Percentiles rank a stretch among this genome's conserved stretches.
phyloP scores from a whole-genome alignment of 2,888 invertebrate genomes.

The Troides helena region DNA sequence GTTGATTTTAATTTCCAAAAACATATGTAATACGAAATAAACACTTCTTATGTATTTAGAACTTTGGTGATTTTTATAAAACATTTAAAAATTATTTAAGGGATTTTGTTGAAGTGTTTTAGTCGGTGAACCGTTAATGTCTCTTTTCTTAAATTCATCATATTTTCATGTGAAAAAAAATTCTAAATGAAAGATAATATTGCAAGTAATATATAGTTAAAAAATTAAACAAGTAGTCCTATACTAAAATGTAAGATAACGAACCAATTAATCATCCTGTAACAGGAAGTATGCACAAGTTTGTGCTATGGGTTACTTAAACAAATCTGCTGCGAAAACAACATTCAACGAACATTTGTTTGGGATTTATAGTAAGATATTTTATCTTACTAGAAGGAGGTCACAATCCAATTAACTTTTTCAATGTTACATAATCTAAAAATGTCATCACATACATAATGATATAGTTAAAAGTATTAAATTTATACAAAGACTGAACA shows the following conservation, averaged over 20 bases:
- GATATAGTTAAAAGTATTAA: not conserved
- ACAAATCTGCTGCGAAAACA: not conserved
- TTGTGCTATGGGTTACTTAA: conserved; percentile 6
- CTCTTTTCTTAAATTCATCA: not conserved
- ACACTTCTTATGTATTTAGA: no score
- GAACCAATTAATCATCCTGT: conserved; percentile 11
- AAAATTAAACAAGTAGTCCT: not conserved
- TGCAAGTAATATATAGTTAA: not conserved
- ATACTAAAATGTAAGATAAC: not conserved
- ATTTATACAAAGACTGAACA: not conserved
- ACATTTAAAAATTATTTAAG: no score
- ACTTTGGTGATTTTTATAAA: no score
- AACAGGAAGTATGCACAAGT: conserved; percentile 5
- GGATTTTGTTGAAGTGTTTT: no score
- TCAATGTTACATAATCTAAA: conserved; percentile 5
- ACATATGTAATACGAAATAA: no score
- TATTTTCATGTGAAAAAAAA: not conserved
- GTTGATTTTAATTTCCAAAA: no score
- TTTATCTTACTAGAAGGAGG: conserved; percentile 1
- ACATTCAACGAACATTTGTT: conserved; percentile 6
- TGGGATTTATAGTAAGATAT: conserved; percentile 1
- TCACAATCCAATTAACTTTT: conserved; percentile 6
- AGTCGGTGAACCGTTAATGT: no score
- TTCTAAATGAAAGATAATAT: not conserved
- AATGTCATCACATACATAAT: not conserved